These are phyloP conservation scores for Aporophyla nigra DNA, from an alignment of 2,888 invertebrate species.

Conservation along the genomic window DNA sequence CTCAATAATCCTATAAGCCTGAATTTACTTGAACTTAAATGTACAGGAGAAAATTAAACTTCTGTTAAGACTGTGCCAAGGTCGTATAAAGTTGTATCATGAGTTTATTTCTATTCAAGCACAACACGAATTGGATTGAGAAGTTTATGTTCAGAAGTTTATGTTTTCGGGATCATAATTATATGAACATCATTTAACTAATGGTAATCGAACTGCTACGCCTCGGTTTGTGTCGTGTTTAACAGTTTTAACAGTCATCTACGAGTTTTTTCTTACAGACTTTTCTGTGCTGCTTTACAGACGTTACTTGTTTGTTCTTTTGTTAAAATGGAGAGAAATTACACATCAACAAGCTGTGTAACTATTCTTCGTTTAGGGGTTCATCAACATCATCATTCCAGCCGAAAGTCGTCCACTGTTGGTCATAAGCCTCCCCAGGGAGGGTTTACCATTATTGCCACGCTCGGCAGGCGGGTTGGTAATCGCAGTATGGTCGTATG, in stretches of 20 bases:
- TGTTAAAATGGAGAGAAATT: too few relatives aligned
- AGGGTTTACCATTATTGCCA: too few relatives aligned
- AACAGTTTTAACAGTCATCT: background rate
- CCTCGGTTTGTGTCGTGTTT: background rate
- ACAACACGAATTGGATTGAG: background rate
- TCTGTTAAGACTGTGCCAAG: slow-evolving; percentile 13
- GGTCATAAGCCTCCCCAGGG: too few relatives aligned
- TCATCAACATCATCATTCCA: too few relatives aligned
- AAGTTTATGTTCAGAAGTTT: background rate
- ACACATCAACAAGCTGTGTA: too few relatives aligned
- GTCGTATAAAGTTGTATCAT: too few relatives aligned
- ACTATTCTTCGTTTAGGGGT: too few relatives aligned
- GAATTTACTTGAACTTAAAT: slow-evolving; percentile 18
- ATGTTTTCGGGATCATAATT: background rate
- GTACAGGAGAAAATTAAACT: background rate
- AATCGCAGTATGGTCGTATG: too few relatives aligned
- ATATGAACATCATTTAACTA: background rate
- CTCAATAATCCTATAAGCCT: slow-evolving; percentile 34
- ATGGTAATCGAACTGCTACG: background rate
- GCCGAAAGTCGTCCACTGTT: too few relatives aligned
- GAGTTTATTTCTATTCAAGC: background rate
- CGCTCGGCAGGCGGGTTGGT: too few relatives aligned
- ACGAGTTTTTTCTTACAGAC: too few relatives aligned
- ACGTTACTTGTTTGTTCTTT: background rate
- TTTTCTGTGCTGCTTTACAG: background rate